These are phyloP conservation scores for Drosophila setifemur DNA, from an alignment of 1,140 invertebrate species.

Conservation along the genomic window DNA sequence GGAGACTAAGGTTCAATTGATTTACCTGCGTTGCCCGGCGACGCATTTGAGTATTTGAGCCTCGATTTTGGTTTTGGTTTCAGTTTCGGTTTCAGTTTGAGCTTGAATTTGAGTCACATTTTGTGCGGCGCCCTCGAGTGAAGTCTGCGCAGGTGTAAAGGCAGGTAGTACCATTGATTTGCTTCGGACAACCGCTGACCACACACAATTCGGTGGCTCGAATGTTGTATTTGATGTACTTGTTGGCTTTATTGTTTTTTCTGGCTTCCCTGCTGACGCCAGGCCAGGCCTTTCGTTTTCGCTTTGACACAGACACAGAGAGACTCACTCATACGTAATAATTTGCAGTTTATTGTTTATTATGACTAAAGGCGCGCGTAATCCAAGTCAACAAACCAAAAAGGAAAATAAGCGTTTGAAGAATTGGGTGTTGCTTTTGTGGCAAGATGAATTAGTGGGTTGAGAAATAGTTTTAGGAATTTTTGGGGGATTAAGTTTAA, in stretches of 20 bases:
- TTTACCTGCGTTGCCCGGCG: slow-evolving; percentile 43
- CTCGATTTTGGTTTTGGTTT: slow-evolving; percentile 13
- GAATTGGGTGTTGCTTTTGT: slow-evolving; percentile 29
- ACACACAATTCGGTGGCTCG: slow-evolving; percentile 32
- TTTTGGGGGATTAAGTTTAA: too few species aligned
- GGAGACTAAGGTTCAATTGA: slow-evolving; percentile 76
- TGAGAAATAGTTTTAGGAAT: neutral
- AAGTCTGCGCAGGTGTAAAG: slow-evolving; percentile 36
- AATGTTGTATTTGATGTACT: too few species aligned
- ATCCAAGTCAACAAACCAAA: slow-evolving; percentile 30
- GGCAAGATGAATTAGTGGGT: slow-evolving; percentile 1
- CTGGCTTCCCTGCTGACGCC: slow-evolving; percentile 6
- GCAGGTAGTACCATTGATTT: slow-evolving; percentile 19
- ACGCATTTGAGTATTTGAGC: slow-evolving; percentile 31
- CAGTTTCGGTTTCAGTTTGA: slow-evolving; percentile 32
- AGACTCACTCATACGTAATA: slow-evolving; percentile 63
- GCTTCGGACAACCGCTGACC: slow-evolving; percentile 20
- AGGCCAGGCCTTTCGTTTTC: slow-evolving; percentile 65
- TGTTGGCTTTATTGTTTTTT: neutral
- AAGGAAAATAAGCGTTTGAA: slow-evolving; percentile 16
- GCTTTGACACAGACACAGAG: slow-evolving; percentile 30
- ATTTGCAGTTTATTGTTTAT: slow-evolving; percentile 65
- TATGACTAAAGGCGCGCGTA: slow-evolving; percentile 45
- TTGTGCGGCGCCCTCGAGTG: slow-evolving; percentile 6
- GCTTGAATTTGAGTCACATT: slow-evolving; percentile 22